phyloP scores from a whole-genome alignment of 2,113 vertebrate species.

The Esox niger region DNA sequence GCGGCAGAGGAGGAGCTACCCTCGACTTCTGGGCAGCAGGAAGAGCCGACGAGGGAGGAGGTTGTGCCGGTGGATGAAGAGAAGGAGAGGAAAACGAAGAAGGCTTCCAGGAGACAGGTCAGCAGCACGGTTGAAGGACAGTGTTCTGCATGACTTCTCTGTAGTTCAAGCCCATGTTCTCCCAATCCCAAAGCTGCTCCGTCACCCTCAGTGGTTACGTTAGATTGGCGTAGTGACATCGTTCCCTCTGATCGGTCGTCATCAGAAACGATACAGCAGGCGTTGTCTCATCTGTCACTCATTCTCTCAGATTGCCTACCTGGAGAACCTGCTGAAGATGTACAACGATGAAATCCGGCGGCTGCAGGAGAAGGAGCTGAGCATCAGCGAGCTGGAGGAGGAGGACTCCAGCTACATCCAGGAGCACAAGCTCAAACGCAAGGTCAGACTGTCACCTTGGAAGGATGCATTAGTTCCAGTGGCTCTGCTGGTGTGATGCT shows the following conservation, averaged over 20 bases:
- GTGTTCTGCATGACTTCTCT: not conserved
- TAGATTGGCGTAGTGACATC: too few species aligned
- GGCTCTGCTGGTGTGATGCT: too few species aligned
- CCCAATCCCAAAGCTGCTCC: not conserved
- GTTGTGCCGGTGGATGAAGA: too few species aligned
- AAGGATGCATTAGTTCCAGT: too few species aligned
- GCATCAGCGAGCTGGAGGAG: conserved; percentile 74
- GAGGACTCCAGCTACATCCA: conserved; percentile 86
- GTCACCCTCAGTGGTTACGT: not conserved
- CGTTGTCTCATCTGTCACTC: not conserved
- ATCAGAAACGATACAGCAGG: not conserved
- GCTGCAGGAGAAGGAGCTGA: conserved; percentile 82
- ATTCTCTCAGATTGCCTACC: conserved; percentile 75
- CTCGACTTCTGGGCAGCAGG: conserved; percentile 45
- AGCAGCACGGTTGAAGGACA: not conserved
- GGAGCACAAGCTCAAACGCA: conserved; percentile 87
- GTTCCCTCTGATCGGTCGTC: too few species aligned
- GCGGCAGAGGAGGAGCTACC: conserved; percentile 30
- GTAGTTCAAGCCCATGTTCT: not conserved
- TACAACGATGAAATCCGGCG: conserved; percentile 82
- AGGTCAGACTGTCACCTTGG: conserved; percentile 61
- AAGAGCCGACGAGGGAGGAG: conserved; percentile 14
- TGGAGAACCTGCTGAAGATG: conserved; percentile 84
- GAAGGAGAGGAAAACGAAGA: conserved; percentile 41
- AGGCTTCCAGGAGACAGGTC: conserved; percentile 67